These are phyloP conservation scores for Heliconius congener DNA, from an alignment of 1,140 invertebrate species.

Conservation along the genomic window DNA sequence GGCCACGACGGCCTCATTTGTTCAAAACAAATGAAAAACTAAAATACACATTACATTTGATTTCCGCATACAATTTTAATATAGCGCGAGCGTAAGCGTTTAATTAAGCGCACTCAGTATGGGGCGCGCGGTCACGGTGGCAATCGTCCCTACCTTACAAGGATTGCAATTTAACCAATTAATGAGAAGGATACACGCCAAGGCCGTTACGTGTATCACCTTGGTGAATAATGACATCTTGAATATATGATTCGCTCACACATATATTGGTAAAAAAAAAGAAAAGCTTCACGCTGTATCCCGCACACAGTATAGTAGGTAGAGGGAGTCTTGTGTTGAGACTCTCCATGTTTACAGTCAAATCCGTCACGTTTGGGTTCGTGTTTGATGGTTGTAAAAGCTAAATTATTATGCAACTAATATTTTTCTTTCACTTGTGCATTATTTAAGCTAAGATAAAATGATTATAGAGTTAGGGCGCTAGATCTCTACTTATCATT, in stretches of 20 bases:
- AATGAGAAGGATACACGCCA: constrained; percentile 55
- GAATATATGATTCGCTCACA: background rate
- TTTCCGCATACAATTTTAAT: constrained; percentile 2
- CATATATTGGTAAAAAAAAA: background rate
- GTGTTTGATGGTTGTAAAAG: too few relatives aligned
- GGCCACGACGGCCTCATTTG: too few relatives aligned
- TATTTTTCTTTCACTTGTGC: too few relatives aligned
- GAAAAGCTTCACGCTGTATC: background rate
- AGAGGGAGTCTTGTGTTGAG: too few relatives aligned
- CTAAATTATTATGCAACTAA: too few relatives aligned
- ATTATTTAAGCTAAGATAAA: too few relatives aligned
- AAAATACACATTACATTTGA: background rate
- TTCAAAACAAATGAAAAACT: background rate
- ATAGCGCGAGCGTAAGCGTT: background rate
- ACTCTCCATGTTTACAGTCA: too few relatives aligned
- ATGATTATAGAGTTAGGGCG: too few relatives aligned
- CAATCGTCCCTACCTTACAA: constrained; percentile 58
- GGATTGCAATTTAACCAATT: constrained; percentile 68
- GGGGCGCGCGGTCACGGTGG: constrained; percentile 43
- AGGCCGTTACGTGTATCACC: constrained; percentile 50
- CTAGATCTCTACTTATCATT: too few relatives aligned
- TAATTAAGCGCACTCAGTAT: constrained; percentile 66
- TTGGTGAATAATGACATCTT: constrained; percentile 42
- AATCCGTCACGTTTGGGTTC: too few relatives aligned
- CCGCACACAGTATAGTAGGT: too few relatives aligned